A percentile compares a stretch with the other conserved stretches of the same genome.
These are phyloP conservation scores for Pherbina coryleti DNA, from an alignment of 2,888 invertebrate species.

Conservation along the genomic window DNA sequence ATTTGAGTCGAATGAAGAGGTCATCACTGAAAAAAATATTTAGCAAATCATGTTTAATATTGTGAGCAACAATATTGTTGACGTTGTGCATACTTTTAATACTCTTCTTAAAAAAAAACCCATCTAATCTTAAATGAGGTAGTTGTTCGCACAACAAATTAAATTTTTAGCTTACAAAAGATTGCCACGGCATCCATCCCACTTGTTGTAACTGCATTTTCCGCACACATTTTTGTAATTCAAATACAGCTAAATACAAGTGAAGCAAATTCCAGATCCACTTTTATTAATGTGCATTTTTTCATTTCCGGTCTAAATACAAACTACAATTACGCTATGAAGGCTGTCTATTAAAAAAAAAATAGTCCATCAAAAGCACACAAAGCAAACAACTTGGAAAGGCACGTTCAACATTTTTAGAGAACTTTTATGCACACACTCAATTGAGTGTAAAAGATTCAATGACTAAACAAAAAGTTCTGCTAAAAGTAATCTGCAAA, in stretches of 20 bases:
- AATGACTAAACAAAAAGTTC: neutral
- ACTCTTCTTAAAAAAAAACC: no score
- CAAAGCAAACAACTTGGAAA: neutral
- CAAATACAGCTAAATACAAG: neutral
- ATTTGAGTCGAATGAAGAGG: no score
- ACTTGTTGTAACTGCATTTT: no score
- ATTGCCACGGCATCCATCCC: no score
- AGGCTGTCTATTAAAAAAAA: constrained; percentile 7
- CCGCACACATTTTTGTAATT: neutral
- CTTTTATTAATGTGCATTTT: constrained; percentile 4
- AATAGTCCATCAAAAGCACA: neutral
- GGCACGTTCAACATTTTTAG: neutral
- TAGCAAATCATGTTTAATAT: no score
- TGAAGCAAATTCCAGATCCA: neutral
- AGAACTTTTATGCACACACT: neutral
- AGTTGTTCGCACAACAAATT: no score
- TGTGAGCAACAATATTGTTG: neutral
- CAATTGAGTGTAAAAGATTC: neutral
- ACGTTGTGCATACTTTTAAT: neutral
- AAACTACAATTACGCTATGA: neutral
- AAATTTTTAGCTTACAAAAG: no score
- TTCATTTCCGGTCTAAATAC: constrained; percentile 11
- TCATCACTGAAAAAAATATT: no score
- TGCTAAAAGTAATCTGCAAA: no score
- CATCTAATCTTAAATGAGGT: no score